Base-by-base conservation (phyloP, 2,797 vertebrate species). In the Periparus ater region DNA sequence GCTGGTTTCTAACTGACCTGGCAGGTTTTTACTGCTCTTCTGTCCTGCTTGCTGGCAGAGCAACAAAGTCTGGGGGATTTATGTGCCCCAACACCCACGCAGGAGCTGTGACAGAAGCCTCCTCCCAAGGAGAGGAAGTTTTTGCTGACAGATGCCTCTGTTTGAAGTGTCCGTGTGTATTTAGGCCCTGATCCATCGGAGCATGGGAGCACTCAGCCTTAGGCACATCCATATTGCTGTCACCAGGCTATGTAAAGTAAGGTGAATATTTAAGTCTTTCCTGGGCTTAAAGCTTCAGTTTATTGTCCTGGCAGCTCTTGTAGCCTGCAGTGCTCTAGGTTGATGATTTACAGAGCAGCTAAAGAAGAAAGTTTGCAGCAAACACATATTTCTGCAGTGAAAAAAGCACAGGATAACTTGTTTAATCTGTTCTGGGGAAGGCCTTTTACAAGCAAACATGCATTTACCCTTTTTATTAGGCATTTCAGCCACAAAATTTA, bases 1-100 rank as follows among this genome's bases (percentile, higher is more conserved):
- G 89, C 91, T 95, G 85, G 73, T 89, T 95, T 94, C 87, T 91
- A 48, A 95, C 88, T 63, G 76, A 88, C 88, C 90, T 78, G 80
- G 85, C 90, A 86, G 73, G 77, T 93, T 93, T 94, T 81, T 48
- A 81, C 76, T 50, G 47, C 88, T 90, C 62, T 77, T 53, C 87
- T 89, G 58, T 78, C 73, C 91, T 95, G 70, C 58, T 86, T 55
- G 36, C 91, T 94, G 91, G 93, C 83, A 89, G 79, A 86, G 57
- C 51, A 91, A 70, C 92, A 85, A 92, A 87, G 66, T 88, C 91
- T 44, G 47, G 71, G 79, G 90, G 67, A 88, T 94, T 93, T 94
- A 57, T 79, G 74, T 47, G 73, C 67, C 83, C 54, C 2, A 0
- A 36, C 70, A 88, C 70, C 91, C 3, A 7, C 10, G 1, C 23